Conservation (phyloP, 53 echinoderm and acorn worm species). For the Henricia sp. region DNA sequence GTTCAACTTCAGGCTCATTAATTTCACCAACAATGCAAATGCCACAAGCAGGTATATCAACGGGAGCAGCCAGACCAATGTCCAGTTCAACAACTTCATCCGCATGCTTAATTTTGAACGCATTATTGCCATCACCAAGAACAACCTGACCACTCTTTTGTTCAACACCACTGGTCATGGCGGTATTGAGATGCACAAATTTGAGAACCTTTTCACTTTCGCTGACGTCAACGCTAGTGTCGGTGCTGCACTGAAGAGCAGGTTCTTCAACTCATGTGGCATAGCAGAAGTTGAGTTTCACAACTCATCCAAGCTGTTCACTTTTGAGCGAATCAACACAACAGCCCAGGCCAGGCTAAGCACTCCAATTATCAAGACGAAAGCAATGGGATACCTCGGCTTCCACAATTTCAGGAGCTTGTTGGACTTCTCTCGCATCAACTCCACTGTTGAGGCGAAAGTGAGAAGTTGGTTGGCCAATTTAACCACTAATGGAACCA, state of each 20-base stretch:
- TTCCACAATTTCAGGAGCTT: constrained; percentile 59
- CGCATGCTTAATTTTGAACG: constrained; percentile 63
- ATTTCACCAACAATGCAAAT: constrained; percentile 47
- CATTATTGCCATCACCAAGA: constrained; percentile 59
- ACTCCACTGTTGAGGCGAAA: constrained; percentile 60
- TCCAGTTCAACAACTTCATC: constrained; percentile 62
- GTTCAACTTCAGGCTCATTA: constrained; percentile 61
- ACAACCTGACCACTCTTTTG: constrained; percentile 57
- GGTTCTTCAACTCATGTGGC: constrained; percentile 58
- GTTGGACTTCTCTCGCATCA: constrained; percentile 67
- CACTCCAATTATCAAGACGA: constrained; percentile 68
- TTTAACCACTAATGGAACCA: constrained; percentile 54
- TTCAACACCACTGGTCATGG: constrained; percentile 50
- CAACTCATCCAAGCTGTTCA: constrained; percentile 71
- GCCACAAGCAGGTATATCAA: constrained; percentile 65
- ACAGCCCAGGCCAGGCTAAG: constrained; percentile 62
- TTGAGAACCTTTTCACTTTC: constrained; percentile 69
- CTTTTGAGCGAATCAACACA: constrained; percentile 72
- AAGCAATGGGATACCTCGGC: constrained; percentile 40
- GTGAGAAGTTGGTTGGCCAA: constrained; percentile 55
- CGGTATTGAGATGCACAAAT: constrained; percentile 59
- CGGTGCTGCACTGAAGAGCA: constrained; percentile 46
- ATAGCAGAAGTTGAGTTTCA: constrained; percentile 56
- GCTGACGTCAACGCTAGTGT: constrained; percentile 60
- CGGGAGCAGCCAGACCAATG: constrained; percentile 49